Evolutionary conservation across 2,113 vertebrate genomes (phyloP).

Genomic region (Pedetes capensis): DNA sequence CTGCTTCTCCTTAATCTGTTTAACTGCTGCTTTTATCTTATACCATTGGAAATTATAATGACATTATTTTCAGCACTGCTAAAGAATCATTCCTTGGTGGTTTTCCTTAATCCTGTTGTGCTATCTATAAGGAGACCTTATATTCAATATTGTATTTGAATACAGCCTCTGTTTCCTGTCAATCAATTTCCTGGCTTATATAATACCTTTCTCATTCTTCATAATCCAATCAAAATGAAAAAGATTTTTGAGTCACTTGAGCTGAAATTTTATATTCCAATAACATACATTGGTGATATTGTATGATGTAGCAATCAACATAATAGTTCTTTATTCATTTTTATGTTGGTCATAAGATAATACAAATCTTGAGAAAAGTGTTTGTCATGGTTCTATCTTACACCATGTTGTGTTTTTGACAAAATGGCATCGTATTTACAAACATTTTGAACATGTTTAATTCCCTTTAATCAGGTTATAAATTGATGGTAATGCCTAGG

Average conservation of each 20-base stretch:
- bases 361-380: background rate
- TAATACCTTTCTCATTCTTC: background rate
- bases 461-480: background rate
- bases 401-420: background rate
- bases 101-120: background rate
- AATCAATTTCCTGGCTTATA: background rate
- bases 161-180: background rate
- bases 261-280: background rate
- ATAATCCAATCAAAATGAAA: background rate
- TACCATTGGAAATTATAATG: background rate
- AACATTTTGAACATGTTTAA: background rate
- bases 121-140: background rate
- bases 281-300: background rate
- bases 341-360: background rate
- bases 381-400: background rate
- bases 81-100: background rate
- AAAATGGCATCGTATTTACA: background rate
- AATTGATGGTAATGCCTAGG: background rate
- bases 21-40: background rate
- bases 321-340: background rate
- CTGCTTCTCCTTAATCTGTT: background rate
- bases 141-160: background rate
- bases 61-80: background rate
- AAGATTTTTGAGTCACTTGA: background rate
- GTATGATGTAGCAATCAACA: background rate